These are phyloP conservation scores for Dynastes hyllus DNA, from an alignment of 2,888 invertebrate genomes.

Conservation along the genomic window DNA sequence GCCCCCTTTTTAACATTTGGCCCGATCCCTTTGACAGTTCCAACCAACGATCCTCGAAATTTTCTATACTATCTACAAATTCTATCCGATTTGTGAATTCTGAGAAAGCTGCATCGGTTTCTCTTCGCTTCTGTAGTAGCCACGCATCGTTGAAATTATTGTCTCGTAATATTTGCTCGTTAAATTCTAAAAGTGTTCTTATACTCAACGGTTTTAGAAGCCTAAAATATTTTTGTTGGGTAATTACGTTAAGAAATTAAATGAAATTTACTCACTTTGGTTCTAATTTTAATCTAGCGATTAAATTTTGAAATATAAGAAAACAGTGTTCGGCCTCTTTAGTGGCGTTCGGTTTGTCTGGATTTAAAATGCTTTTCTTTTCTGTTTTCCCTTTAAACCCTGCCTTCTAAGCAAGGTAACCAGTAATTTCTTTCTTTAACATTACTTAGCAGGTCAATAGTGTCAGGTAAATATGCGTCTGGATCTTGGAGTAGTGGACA, in stretches of 20 bases:
- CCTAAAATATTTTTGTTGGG: conserved; percentile 7
- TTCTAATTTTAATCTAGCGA: conserved; percentile 84
- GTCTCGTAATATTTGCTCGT: conserved; percentile 92
- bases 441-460: conserved; percentile 90
- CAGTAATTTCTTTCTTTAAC: conserved; percentile 92
- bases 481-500: conserved; percentile 87
- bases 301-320: conserved; percentile 85
- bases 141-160: conserved; percentile 94
- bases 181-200: conserved; percentile 90
- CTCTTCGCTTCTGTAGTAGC: conserved; percentile 88
- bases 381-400: too few relatives aligned
- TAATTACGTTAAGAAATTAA: too few relatives aligned
- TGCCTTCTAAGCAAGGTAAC: conserved; percentile 91
- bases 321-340: conserved; percentile 88
- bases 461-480: conserved; percentile 90
- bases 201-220: conserved; percentile 86
- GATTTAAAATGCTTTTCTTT: conserved; percentile 85
- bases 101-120: conserved; percentile 87
- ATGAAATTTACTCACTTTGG: conserved; percentile 80
- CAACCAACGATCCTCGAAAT: conserved; percentile 76
- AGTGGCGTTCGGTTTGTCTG: conserved; percentile 82
- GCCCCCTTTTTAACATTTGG: too few relatives aligned
- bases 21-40: conserved; percentile 80
- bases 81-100: conserved; percentile 80
- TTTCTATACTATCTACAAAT: conserved; percentile 80